Conservation (phyloP, 2,113 vertebrate species). For the Rallus limicola region DNA sequence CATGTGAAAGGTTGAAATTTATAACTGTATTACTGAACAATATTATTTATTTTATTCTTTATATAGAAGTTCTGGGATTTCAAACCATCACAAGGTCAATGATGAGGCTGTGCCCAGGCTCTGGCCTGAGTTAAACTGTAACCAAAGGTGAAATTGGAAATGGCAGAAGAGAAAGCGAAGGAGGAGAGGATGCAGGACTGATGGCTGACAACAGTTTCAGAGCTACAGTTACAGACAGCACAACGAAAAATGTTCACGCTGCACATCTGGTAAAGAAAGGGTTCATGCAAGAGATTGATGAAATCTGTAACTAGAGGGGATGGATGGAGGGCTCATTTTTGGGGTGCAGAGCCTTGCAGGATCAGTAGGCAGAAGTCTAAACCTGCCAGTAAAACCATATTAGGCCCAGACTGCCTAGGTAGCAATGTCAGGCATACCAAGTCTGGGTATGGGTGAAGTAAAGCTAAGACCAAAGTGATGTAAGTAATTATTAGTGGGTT, state of each 20-base stretch:
- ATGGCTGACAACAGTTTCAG: not conserved
- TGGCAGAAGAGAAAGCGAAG: not conserved
- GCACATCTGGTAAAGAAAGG: not conserved
- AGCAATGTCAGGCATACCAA: not conserved
- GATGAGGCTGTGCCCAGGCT: not conserved
- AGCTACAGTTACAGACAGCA: not conserved
- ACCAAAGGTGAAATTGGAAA: not conserved
- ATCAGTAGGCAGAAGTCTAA: not conserved
- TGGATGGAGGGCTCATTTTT: not conserved
- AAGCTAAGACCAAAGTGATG: not conserved
- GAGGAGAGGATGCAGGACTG: accelerated
- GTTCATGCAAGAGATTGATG: not conserved
- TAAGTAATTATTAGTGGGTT: not conserved
- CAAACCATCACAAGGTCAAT: not conserved
- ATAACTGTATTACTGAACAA: not conserved
- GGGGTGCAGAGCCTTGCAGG: not conserved
- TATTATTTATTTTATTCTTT: not conserved
- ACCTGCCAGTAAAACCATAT: not conserved
- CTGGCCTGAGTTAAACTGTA: not conserved
- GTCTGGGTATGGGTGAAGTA: not conserved
- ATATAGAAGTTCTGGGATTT: not conserved
- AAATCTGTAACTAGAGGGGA: not conserved
- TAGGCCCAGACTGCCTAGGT: accelerated
- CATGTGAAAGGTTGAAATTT: not conserved
- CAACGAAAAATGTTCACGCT: not conserved